These are phyloP conservation scores for Sebastes miniatus DNA, from an alignment of 2,797 vertebrate species.

Conservation along the genomic window DNA sequence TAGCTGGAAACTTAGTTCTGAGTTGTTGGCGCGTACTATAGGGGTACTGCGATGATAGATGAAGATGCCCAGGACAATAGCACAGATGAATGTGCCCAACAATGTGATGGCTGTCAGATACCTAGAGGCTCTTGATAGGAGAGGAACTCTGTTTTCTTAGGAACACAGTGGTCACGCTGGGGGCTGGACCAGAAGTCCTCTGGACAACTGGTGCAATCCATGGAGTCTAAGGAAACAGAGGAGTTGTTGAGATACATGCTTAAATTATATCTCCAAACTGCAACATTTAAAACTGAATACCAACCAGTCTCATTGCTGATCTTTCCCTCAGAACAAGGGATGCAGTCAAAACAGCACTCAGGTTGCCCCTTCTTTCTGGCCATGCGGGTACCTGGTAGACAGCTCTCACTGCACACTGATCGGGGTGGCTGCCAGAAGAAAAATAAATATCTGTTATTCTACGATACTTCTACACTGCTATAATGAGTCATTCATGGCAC, in stretches of 20 bases:
- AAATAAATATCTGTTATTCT: not conserved
- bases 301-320: not conserved
- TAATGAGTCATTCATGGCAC: not conserved
- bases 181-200: conserved; percentile 59
- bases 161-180: conserved; percentile 60
- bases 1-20: conserved; percentile 70
- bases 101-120: conserved; percentile 54
- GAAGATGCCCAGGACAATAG: conserved; percentile 60
- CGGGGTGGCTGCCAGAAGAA: conserved; percentile 28
- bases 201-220: conserved; percentile 66
- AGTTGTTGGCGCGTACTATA: conserved; percentile 73
- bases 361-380: conserved; percentile 46
- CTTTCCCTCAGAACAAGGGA: conserved; percentile 56
- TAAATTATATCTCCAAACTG: not conserved
- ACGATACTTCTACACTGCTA: no score
- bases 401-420: conserved; percentile 75
- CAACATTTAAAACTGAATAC: not conserved
- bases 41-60: conserved; percentile 56
- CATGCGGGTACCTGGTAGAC: conserved; percentile 68
- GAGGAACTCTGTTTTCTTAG: conserved; percentile 73
- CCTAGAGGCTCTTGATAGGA: conserved; percentile 56
- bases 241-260: not conserved
- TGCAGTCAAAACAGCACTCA: conserved; percentile 47
- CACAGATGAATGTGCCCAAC: conserved; percentile 47
- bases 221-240: conserved; percentile 53